A percentile compares a stretch with the other conserved stretches of the same genome.
phyloP scores from a whole-genome alignment of 2,113 vertebrate species.

The Hyperopisus bebe region DNA sequence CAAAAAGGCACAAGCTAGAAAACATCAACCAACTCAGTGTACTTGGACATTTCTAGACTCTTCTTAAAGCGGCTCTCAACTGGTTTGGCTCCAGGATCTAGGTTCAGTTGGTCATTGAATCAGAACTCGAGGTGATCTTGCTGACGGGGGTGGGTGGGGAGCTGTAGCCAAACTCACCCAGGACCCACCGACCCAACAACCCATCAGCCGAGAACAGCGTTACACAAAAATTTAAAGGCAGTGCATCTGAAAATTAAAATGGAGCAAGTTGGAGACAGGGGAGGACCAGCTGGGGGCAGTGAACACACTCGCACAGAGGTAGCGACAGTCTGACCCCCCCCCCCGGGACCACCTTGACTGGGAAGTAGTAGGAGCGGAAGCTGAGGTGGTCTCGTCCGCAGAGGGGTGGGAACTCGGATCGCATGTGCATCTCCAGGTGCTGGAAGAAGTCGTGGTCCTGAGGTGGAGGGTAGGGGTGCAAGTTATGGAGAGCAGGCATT shows the following conservation, averaged over 20 bases:
- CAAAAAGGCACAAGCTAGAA: not conserved
- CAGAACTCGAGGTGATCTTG: not conserved
- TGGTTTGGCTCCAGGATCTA: not conserved
- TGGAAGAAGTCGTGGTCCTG: conserved; percentile 99
- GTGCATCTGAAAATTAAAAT: not conserved
- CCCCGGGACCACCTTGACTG: conserved; percentile 74
- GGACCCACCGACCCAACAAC: not conserved
- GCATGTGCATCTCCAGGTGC: conserved; percentile 95
- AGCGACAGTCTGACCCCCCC: not conserved
- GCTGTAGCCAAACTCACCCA: not conserved
- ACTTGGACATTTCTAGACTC: not conserved
- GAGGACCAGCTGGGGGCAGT: not conserved
- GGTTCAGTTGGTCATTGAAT: not conserved
- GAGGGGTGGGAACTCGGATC: conserved; percentile 92
- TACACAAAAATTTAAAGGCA: not conserved
- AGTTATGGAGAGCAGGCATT: too few relatives aligned
- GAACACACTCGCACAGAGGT: not conserved
- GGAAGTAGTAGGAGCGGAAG: conserved; percentile 97
- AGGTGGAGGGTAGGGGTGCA: not conserved
- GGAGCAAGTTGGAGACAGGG: not conserved
- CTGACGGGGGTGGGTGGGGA: not conserved
- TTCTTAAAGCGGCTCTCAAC: not conserved
- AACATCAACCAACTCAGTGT: not conserved
- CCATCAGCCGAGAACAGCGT: not conserved
- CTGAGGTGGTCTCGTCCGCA: conserved; percentile 96